phyloP scores from a whole-genome alignment of 1,140 invertebrate species.

The Macrobrachium nipponense region DNA sequence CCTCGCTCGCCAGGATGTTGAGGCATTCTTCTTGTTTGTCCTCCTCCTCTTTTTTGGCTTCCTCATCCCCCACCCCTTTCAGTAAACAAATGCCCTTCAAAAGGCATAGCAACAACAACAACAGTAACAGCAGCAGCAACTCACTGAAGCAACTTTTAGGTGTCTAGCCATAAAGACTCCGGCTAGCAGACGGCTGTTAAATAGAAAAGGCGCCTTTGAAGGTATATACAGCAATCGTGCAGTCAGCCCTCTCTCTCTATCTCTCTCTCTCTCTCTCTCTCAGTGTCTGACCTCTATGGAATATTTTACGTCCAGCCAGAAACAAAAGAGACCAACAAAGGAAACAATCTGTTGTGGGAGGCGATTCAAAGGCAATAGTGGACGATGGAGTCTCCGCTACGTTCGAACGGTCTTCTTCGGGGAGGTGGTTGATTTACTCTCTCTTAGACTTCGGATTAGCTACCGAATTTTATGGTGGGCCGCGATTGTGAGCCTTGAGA shows the following conservation, averaged over 20 bases:
- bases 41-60: not conserved
- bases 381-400: too few relatives aligned
- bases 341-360: not conserved
- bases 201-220: not conserved
- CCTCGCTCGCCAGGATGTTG: not conserved
- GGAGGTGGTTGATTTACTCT: not conserved
- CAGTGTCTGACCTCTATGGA: not conserved
- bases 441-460: not conserved
- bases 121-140: too few relatives aligned
- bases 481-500: not conserved
- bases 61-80: not conserved
- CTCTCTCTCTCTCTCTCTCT: constrained; percentile 5
- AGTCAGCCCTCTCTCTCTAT: not conserved
- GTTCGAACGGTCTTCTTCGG: not conserved
- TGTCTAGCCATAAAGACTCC: too few relatives aligned
- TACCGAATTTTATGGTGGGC: constrained; percentile 30
- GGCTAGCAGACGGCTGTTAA: not conserved
- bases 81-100: too few relatives aligned
- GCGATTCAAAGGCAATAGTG: not conserved
- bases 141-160: too few relatives aligned
- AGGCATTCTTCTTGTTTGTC: not conserved
- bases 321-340: constrained; percentile 6
- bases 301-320: not conserved
- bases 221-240: not conserved
- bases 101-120: too few relatives aligned